Evolutionary conservation across 2,113 vertebrate genomes (phyloP).

Genomic region (Epinephelus lanceolatus): DNA sequence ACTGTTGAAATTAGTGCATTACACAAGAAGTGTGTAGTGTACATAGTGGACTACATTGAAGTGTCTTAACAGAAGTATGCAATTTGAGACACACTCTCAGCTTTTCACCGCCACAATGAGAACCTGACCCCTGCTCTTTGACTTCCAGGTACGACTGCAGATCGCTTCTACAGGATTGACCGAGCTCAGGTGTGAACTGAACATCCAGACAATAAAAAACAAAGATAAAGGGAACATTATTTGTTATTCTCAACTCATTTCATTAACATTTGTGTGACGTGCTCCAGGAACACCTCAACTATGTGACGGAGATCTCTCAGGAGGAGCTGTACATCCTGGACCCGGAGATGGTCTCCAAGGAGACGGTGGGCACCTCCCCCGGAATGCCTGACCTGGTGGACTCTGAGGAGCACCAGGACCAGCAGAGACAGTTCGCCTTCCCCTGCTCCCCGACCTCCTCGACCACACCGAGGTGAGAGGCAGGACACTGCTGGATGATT

Average conservation of each 20-base stretch:
- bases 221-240: neutral
- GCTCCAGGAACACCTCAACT: slow-evolving; percentile 95
- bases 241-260: no score
- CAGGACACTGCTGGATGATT: no score
- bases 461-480: slow-evolving; percentile 73
- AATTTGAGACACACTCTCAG: no score
- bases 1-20: no score
- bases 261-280: no score
- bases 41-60: no score
- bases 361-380: slow-evolving; percentile 90
- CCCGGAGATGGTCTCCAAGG: slow-evolving; percentile 90
- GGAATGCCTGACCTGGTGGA: slow-evolving; percentile 90
- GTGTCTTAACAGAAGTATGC: no score
- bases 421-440: slow-evolving; percentile 83
- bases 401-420: slow-evolving; percentile 79
- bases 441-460: slow-evolving; percentile 83
- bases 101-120: no score
- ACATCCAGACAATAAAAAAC: no score
- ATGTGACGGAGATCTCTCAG: slow-evolving; percentile 95
- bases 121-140: no score
- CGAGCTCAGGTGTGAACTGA: slow-evolving; percentile 89
- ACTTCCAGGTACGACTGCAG: slow-evolving; percentile 91
- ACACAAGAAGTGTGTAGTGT: no score
- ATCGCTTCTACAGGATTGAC: slow-evolving; percentile 97
- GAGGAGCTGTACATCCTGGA: slow-evolving; percentile 96